These are phyloP conservation scores for Drosophila tripunctata DNA, from an alignment of 2,888 invertebrate species.

Conservation along the genomic window DNA sequence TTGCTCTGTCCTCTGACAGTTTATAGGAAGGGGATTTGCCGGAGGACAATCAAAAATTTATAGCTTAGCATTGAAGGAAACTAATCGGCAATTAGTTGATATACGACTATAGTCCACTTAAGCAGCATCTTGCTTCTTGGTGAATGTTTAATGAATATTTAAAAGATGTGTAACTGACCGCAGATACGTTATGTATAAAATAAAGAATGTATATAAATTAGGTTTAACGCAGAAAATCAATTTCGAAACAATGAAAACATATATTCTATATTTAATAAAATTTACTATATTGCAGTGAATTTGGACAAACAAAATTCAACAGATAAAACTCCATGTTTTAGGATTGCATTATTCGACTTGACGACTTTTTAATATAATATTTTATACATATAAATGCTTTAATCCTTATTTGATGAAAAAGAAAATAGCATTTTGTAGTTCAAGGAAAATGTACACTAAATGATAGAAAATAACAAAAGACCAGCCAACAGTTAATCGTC, in stretches of 20 bases:
- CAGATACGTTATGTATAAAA: not conserved
- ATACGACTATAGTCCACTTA: not conserved
- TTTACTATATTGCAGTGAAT: not conserved
- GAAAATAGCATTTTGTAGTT: slow-evolving; percentile 29
- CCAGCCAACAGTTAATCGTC: slow-evolving; percentile 49
- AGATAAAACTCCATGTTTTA: not conserved
- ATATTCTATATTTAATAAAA: not conserved
- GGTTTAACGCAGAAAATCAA: not conserved
- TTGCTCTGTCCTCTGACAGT: not conserved
- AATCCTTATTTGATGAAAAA: slow-evolving; percentile 13
- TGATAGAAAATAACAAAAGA: slow-evolving; percentile 43
- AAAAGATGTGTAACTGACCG: not conserved
- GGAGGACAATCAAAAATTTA: slow-evolving; percentile 2
- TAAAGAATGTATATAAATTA: not conserved
- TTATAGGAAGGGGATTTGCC: not conserved
- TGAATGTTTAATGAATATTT: slow-evolving; percentile 17
- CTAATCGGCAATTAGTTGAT: slow-evolving; percentile 18
- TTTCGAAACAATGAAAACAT: no score
- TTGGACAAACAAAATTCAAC: not conserved
- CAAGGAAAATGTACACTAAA: slow-evolving; percentile 32
- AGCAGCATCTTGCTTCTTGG: not conserved
- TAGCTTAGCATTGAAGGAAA: not conserved
- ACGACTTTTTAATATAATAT: slow-evolving; percentile 9
- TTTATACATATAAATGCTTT: slow-evolving; percentile 27
- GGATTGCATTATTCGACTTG: slow-evolving; percentile 4